These are phyloP conservation scores for Sander lucioperca DNA, from an alignment of 2,113 vertebrate species.

Conservation along the genomic window DNA sequence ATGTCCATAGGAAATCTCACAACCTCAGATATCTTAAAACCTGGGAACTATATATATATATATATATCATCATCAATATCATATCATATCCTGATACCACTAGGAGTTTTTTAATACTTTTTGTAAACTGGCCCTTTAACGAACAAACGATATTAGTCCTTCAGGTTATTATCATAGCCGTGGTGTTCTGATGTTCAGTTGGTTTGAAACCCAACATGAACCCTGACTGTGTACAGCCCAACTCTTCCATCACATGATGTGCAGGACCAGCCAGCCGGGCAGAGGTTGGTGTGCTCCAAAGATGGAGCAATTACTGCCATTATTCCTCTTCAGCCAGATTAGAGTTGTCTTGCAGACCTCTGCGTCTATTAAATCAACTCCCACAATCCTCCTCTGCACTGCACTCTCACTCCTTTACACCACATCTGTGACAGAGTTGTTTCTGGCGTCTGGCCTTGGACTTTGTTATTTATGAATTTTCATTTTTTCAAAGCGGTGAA, in stretches of 20 bases:
- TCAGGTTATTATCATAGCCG: neutral
- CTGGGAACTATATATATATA: no score
- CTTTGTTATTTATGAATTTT: slow-evolving; percentile 23
- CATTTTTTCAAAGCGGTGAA: slow-evolving; percentile 4
- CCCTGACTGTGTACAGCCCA: slow-evolving; percentile 28
- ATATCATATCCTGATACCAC: neutral
- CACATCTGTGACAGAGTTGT: slow-evolving; percentile 23
- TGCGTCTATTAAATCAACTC: slow-evolving; percentile 49
- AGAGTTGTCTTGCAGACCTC: slow-evolving; percentile 53
- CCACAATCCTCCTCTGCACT: slow-evolving; percentile 36
- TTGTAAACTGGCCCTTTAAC: neutral
- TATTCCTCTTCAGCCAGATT: slow-evolving; percentile 68
- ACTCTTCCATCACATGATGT: slow-evolving; percentile 63
- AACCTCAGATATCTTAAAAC: neutral
- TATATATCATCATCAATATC: neutral
- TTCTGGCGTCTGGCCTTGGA: slow-evolving; percentile 33
- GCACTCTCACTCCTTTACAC: slow-evolving; percentile 16
- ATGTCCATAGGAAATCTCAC: no score
- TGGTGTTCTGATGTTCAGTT: slow-evolving; percentile 6
- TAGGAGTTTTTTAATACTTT: neutral
- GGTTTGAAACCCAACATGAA: slow-evolving; percentile 34
- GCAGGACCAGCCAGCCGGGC: slow-evolving; percentile 36
- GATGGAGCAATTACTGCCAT: slow-evolving; percentile 73
- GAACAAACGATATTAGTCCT: neutral
- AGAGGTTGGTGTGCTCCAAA: slow-evolving; percentile 42